Evolutionary conservation across 92 coral and sea anemone genomes (phyloP), one percentile per base, ranked within the genome.

Genomic region (Umimayanthus chanpuru): DNA sequence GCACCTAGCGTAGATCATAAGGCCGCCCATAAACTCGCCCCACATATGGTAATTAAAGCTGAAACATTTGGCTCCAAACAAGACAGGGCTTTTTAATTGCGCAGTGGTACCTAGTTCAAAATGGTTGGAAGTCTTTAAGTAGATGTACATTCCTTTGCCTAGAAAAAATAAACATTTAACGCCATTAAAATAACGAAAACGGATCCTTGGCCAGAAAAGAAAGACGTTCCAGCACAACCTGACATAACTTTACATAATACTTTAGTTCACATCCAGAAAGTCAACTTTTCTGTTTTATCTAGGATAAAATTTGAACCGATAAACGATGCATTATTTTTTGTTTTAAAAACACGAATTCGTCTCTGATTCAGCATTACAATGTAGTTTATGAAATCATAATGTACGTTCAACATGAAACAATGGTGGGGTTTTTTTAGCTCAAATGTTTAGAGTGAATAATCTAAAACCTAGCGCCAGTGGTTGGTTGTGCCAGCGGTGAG

Each of bases 141-240:
- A 83, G 4, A 83, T 71, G 40, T 83, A 83, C 41, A 64, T 36
- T 11, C 87, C 87, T 15, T 50, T 70, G 26, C 87, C 87, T 83
- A 9, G 29, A 18, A n/a, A n/a, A n/a, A n/a, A n/a, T n/a, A n/a
- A n/a, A n/a, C n/a, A n/a, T n/a, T n/a, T n/a, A n/a, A n/a, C 67
- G 67, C 67, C 6, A 61, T 4, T 16, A 61, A 16, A 6, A 15
- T 5, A n/a, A 20, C 20, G 29, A 49, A 7, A 2, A 78, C 7
- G 8, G 16, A 64, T 41, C 9, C 40, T 71, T 15, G 38, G 16
- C 76, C 76, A 9, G 66, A 9, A 53, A 9, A n/a, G 40, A 30
- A 8, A 26, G 18, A 1, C 36, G 39, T 5, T 32, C 32, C 47
- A 73, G 40, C 56, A 0, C 12, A 15, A 12, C 56, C 56, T 12